These are phyloP conservation scores for Pollenia amentaria DNA, from an alignment of 2,888 invertebrate genomes.

Conservation along the genomic window DNA sequence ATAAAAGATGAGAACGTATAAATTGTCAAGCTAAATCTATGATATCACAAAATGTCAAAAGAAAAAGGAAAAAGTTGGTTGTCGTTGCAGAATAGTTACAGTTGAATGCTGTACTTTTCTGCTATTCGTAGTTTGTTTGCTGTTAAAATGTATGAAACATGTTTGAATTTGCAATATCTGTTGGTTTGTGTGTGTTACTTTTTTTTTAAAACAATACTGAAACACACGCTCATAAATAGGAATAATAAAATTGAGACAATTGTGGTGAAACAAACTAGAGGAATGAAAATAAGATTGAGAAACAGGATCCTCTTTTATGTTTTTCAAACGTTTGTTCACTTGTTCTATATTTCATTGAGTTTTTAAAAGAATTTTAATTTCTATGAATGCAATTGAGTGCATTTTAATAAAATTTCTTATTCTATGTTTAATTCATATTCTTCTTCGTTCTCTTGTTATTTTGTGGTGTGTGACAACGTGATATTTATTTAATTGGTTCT, in stretches of 20 bases:
- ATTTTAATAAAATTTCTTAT: too few species aligned
- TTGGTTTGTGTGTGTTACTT: background rate
- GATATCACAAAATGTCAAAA: slow-evolving; percentile 40
- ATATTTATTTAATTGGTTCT: too few species aligned
- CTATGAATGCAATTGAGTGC: too few species aligned
- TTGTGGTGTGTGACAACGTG: too few species aligned
- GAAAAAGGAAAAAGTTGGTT: background rate
- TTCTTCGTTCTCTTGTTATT: too few species aligned
- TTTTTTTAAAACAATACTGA: background rate
- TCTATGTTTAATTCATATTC: too few species aligned
- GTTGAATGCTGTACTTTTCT: slow-evolving; percentile 4
- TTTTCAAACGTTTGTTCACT: background rate
- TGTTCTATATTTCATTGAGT: too few species aligned
- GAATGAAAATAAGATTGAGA: slow-evolving; percentile 33
- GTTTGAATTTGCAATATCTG: background rate
- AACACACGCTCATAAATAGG: background rate
- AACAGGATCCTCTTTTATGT: background rate
- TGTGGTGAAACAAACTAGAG: slow-evolving; percentile 42
- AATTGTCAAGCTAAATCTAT: slow-evolving; percentile 38
- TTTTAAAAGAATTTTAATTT: too few species aligned
- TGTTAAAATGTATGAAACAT: background rate
- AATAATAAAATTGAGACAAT: slow-evolving; percentile 42
- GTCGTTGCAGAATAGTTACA: slow-evolving; percentile 43
- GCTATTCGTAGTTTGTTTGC: background rate
- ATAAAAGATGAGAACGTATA: slow-evolving; percentile 13